Evolutionary conservation across 2,113 vertebrate species (phyloP), one percentile per base, ranked within the genome.

Genomic region (Pongo abelii): DNA sequence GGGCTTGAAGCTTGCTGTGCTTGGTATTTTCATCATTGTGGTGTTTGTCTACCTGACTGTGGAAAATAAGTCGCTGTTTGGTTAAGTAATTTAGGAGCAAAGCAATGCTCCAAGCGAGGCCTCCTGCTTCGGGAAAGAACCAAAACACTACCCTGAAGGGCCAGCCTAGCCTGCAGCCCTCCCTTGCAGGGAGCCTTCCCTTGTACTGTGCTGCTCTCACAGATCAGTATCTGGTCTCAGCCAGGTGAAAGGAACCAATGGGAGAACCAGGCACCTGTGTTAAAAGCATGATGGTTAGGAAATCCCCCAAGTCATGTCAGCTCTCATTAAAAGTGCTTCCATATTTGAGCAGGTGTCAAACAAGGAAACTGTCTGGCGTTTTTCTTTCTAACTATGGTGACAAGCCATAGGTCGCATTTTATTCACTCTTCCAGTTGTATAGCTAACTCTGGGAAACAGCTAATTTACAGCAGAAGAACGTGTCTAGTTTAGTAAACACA

Each of bases 21-120:
- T 99, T 14, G 23, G 98, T 12, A 38, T 98, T 30, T 88, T 99
- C 46, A 64, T 97, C 7, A 97, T 98, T 20, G 69, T 99, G 70
- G 7, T 99, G 23, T 78, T 99, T 40, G 92, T 99, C 94, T 99
- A 98, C 92, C 50, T 98, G 22, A 97, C 96, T 5, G 95, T 98
- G 97, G 98, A 99, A 80, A 98, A 97, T 52, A 94, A 96, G 27
- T 70, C 95, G 11, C 38, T 98, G 97, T 79, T 98, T 81, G 18
- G 30, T 46, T 88, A 89, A 57, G 40, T 32, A 83, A 85, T 8
- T 95, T 16, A 64, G 81, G 84, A 61, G 22, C 69, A 79, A 50
- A 89, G 40, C 12, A 30, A 10, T 5, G 11, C 55, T 14, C 12
- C 20, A 2, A 46, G 75, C 35, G 1, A n/a, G 86, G 50, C 55